A percentile compares a stretch with the other conserved stretches of the same genome.
Evolutionary conservation across 1,140 invertebrate genomes (phyloP).

Genomic region (Lasioglossum baleicum): DNA sequence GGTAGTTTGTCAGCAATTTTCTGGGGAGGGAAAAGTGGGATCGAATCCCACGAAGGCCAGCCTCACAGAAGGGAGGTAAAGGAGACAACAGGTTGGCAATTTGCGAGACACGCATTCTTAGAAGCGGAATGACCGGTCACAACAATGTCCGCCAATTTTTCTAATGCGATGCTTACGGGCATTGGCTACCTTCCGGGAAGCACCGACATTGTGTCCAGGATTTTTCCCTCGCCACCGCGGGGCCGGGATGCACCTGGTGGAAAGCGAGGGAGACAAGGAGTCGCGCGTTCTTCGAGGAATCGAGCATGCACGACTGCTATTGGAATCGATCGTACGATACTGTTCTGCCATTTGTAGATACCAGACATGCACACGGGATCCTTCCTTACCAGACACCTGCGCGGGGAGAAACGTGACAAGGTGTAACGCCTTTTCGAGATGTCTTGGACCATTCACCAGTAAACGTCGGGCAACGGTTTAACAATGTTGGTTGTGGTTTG

Average conservation of each 20-base stretch:
- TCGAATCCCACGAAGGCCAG: conserved; percentile 12
- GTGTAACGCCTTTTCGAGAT: conserved; percentile 36
- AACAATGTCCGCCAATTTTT: conserved; percentile 70
- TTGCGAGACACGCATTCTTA: conserved; percentile 67
- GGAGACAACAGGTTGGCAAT: conserved; percentile 58
- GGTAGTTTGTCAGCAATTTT: background rate
- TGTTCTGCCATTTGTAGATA: conserved; percentile 51
- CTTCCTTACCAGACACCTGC: conserved; percentile 24
- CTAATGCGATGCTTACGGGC: conserved; percentile 64
- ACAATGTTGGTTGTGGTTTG: background rate
- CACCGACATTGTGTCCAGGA: conserved; percentile 63
- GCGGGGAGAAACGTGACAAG: conserved; percentile 7
- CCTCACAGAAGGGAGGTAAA: background rate
- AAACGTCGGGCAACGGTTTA: background rate
- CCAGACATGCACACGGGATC: conserved; percentile 23
- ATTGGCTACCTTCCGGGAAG: conserved; percentile 69
- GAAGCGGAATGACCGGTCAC: conserved; percentile 63
- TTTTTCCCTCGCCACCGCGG: conserved; percentile 47
- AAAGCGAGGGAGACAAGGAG: conserved; percentile 48
- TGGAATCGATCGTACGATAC: conserved; percentile 50
- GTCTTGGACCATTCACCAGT: conserved; percentile 1
- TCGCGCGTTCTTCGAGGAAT: conserved; percentile 37
- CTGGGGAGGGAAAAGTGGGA: background rate
- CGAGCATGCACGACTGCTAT: conserved; percentile 41
- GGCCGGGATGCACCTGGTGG: conserved; percentile 35